phyloP scores from a whole-genome alignment of 2,888 invertebrate species.

The Omphaloscelis lunosa region DNA sequence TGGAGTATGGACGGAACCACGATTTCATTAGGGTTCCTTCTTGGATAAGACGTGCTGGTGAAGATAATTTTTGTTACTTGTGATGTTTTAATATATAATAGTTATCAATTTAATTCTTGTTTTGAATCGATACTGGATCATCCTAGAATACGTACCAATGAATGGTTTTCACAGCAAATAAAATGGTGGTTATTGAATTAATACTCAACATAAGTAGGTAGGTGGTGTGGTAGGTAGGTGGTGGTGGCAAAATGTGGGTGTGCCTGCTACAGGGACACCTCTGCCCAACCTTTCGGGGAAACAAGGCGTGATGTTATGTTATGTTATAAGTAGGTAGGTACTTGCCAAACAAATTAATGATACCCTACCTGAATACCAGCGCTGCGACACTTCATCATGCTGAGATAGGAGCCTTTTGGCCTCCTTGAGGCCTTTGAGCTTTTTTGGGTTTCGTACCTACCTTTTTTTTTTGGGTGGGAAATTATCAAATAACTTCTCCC shows the following conservation, averaged over 20 bases:
- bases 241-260: too few relatives aligned
- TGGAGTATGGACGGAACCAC: constrained; percentile 54
- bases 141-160: not conserved
- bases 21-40: constrained; percentile 53
- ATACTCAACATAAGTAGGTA: not conserved
- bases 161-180: not conserved
- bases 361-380: not conserved
- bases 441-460: too few relatives aligned
- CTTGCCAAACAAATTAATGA: not conserved
- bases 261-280: too few relatives aligned
- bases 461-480: too few relatives aligned
- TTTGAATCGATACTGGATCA: not conserved
- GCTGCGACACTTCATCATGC: not conserved
- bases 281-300: too few relatives aligned
- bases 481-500: too few relatives aligned
- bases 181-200: not conserved
- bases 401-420: not conserved
- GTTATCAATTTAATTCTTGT: not conserved
- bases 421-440: not conserved
- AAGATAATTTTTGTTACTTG: constrained; percentile 10
- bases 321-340: not conserved
- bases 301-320: too few relatives aligned
- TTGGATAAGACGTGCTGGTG: constrained; percentile 20
- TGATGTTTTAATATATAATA: too few relatives aligned
- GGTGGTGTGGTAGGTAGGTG: too few relatives aligned